Percentiles rank a stretch among this genome's conserved stretches.
Evolutionary conservation across 2,888 invertebrate genomes (phyloP).

Genomic region (Trichopoda pennipes): DNA sequence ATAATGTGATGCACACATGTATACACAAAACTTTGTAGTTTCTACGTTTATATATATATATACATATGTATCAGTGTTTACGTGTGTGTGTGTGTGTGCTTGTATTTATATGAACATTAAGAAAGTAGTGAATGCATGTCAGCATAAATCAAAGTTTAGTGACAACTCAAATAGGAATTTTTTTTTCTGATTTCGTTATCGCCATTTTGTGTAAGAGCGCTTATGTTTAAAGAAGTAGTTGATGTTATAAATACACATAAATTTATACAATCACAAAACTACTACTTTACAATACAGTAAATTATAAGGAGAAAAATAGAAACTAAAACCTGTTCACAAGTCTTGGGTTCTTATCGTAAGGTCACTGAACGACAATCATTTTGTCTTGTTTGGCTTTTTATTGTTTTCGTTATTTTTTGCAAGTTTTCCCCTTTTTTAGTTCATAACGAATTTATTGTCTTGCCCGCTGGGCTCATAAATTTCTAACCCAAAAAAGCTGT

Average conservation of each 20-base stretch:
- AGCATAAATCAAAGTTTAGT: slow-evolving; percentile 77
- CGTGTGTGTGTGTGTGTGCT: slow-evolving; percentile 51
- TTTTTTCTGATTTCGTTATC: slow-evolving; percentile 30
- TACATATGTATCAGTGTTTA: too few species aligned
- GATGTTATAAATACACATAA: slow-evolving; percentile 11
- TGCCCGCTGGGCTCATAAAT: slow-evolving; percentile 62
- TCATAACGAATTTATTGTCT: slow-evolving; percentile 11
- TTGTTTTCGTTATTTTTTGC: neutral
- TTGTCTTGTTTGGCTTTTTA: slow-evolving; percentile 11
- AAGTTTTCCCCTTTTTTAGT: neutral
- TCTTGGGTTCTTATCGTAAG: slow-evolving; percentile 31
- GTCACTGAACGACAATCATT: slow-evolving; percentile 45
- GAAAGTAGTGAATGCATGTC: slow-evolving; percentile 73
- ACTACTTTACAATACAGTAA: slow-evolving; percentile 18
- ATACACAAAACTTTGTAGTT: neutral
- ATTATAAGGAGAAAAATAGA: slow-evolving; percentile 32
- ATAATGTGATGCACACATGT: neutral
- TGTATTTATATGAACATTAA: slow-evolving; percentile 71
- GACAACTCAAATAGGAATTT: slow-evolving; percentile 58
- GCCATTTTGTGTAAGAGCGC: neutral
- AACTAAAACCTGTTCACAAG: slow-evolving; percentile 6
- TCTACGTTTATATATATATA: neutral
- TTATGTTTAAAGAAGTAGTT: neutral
- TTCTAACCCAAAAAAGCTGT: slow-evolving; percentile 30
- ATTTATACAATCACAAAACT: slow-evolving; percentile 5